Evolutionary conservation across 2,888 invertebrate genomes (phyloP).

Genomic region (Drosophila percnosoma): DNA sequence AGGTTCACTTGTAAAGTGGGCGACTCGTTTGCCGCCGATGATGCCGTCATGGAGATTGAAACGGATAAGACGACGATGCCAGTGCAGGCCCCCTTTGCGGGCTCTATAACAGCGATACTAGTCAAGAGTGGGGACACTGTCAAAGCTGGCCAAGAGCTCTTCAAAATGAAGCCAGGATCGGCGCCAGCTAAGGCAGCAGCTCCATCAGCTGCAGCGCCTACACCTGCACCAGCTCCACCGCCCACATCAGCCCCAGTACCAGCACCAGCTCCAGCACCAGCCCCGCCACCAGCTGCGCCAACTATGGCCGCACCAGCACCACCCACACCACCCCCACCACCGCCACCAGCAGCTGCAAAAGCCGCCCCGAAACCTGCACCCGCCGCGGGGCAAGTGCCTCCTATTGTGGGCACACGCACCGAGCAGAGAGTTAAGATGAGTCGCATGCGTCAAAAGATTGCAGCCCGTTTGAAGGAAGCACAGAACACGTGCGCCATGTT

Average conservation of each 20-base stretch:
- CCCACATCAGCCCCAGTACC: conserved; percentile 78
- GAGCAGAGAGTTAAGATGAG: conserved; percentile 99
- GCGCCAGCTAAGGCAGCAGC: conserved; percentile 85
- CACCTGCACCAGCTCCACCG: conserved; percentile 83
- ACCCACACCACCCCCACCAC: conserved; percentile 14
- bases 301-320: conserved; percentile 80
- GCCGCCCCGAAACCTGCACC: conserved; percentile 82
- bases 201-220: conserved; percentile 69
- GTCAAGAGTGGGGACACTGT: conserved; percentile 97
- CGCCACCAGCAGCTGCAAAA: conserved; percentile 12
- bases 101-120: conserved; percentile 94
- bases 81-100: conserved; percentile 91
- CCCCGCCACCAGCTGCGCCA: conserved; percentile 1
- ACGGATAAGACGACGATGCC: conserved; percentile 96
- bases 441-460: conserved; percentile 97
- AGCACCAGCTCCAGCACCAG: conserved; percentile 60
- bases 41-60: conserved; percentile 98
- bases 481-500: conserved; percentile 99
- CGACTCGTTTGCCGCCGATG: conserved; percentile 95
- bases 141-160: conserved; percentile 93
- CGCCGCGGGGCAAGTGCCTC: conserved; percentile 86
- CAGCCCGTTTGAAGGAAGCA: conserved; percentile 97
- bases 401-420: conserved; percentile 94
- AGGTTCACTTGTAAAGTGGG: conserved; percentile 93
- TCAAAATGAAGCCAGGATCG: conserved; percentile 88